Conservation (phyloP, 2,113 vertebrate genomes). For the Gnathonemus longibarbis region DNA sequence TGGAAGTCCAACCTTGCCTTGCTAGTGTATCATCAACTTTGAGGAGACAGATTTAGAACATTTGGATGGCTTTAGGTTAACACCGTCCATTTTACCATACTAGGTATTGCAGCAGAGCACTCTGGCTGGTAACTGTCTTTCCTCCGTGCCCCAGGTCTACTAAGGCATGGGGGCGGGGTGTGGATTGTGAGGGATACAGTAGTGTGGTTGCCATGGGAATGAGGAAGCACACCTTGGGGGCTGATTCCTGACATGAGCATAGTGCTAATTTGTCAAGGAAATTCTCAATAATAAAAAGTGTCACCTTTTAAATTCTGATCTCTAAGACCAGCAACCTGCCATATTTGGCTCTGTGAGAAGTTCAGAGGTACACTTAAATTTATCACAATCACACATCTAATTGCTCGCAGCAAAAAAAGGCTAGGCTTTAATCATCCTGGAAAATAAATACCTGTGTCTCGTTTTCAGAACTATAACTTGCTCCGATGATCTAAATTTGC, state of each 20-base stretch:
- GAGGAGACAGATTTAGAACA: constrained; percentile 59
- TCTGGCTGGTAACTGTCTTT: constrained; percentile 57
- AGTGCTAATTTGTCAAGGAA: constrained; percentile 33
- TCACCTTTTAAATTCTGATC: constrained; percentile 51
- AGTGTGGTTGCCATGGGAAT: constrained; percentile 41
- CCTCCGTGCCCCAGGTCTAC: constrained; percentile 47
- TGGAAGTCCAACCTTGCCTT: constrained; percentile 51
- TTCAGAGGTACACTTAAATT: constrained; percentile 9
- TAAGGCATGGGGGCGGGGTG: constrained; percentile 30
- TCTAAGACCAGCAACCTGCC: constrained; percentile 15
- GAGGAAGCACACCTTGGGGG: constrained; percentile 33
- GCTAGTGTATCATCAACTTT: constrained; percentile 51
- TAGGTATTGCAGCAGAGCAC: constrained; percentile 50
- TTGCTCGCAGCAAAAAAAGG: background rate
- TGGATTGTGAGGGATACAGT: constrained; percentile 53
- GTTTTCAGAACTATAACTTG: background rate
- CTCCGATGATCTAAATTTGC: background rate
- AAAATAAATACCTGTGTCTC: background rate
- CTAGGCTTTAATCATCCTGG: background rate
- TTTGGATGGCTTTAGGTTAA: constrained; percentile 42
- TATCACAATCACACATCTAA: background rate
- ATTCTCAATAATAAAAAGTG: constrained; percentile 39
- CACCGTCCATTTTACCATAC: constrained; percentile 60
- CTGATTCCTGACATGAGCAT: constrained; percentile 38
- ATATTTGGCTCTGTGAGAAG: constrained; percentile 17